These are phyloP conservation scores for Chlorodrepanis virens DNA, from an alignment of 2,113 vertebrate species.

Conservation along the genomic window DNA sequence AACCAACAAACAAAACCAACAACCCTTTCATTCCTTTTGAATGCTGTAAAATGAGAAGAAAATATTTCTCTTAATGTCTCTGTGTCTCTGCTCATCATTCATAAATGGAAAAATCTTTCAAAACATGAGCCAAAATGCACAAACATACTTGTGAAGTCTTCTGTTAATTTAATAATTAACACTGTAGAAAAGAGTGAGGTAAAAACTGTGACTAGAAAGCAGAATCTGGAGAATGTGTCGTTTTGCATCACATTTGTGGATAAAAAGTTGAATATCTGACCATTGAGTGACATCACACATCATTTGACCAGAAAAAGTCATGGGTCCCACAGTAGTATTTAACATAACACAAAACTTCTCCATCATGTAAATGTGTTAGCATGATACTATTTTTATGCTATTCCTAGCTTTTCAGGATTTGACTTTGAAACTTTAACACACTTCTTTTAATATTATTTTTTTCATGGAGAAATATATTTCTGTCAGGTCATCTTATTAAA, in stretches of 20 bases:
- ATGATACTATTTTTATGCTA: accelerated
- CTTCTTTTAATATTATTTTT: neutral
- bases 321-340: neutral
- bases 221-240: neutral
- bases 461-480: neutral
- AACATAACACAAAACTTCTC: neutral
- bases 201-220: neutral
- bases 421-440: neutral
- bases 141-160: neutral
- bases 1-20: neutral
- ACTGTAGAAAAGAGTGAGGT: neutral
- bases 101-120: neutral
- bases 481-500: neutral
- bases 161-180: neutral
- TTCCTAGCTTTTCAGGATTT: neutral
- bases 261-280: neutral
- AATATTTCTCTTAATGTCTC: neutral
- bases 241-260: neutral
- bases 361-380: neutral
- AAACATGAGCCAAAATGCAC: neutral
- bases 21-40: neutral
- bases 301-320: neutral
- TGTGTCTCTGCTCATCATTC: neutral
- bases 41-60: neutral
- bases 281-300: neutral